phyloP scores from a whole-genome alignment of 2,888 invertebrate genomes.

The Sialis lutaria region DNA sequence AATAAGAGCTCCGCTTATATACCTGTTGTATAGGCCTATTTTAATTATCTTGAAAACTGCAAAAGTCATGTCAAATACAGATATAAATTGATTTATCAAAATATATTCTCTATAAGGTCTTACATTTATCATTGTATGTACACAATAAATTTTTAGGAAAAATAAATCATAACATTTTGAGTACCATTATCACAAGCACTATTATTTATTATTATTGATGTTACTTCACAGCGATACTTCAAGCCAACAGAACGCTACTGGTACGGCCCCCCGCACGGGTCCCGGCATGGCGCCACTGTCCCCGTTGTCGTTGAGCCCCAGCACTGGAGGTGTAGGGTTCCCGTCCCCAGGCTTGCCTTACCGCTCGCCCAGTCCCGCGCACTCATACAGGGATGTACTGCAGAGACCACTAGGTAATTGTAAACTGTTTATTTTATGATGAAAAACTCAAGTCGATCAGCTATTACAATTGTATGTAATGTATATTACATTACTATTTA shows the following conservation, averaged over 20 bases:
- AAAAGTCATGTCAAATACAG: no score
- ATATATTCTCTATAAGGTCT: no score
- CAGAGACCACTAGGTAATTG: slow-evolving; percentile 3
- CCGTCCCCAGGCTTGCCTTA: slow-evolving; percentile 1
- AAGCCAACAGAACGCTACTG: not conserved
- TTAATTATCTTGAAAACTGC: no score
- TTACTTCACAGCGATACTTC: slow-evolving; percentile 1
- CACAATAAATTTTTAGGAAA: no score
- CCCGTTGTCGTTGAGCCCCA: slow-evolving; percentile 1
- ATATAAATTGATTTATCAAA: no score
- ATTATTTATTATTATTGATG: no score
- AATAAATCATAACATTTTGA: no score
- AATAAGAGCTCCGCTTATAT: no score
- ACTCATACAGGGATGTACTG: slow-evolving; percentile 1
- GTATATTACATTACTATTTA: no score
- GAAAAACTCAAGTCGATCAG: not conserved
- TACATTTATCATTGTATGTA: no score
- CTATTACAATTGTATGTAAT: not conserved
- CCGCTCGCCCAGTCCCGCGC: slow-evolving; percentile 3
- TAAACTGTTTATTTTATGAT: not conserved
- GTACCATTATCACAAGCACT: no score
- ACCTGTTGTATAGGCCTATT: no score
- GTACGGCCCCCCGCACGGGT: slow-evolving; percentile 1
- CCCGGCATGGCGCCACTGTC: not conserved
- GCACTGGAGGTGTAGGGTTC: slow-evolving; percentile 1